These are phyloP conservation scores for Heliocidaris erythrogramma DNA, from an alignment of 35 echinoderm and acorn worm genomes.

Conservation along the genomic window DNA sequence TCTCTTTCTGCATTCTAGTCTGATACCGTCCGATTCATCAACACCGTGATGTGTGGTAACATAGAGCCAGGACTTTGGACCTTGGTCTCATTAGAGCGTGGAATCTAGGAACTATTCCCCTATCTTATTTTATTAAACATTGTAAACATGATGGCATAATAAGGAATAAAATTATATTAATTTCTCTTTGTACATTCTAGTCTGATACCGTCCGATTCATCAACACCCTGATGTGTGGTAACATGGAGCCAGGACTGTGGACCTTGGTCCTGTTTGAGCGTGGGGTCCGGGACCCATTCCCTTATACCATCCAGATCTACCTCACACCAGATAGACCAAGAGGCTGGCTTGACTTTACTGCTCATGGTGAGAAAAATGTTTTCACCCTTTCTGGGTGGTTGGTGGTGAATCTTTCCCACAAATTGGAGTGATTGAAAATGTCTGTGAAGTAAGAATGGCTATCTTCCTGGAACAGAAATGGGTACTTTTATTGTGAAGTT, in stretches of 20 bases:
- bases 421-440: background rate
- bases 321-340: constrained; percentile 55
- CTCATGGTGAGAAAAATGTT: constrained; percentile 40
- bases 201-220: constrained; percentile 93
- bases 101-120: constrained; percentile 81
- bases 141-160: no score
- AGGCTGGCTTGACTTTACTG: constrained; percentile 72
- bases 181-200: constrained; percentile 25
- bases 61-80: constrained; percentile 89
- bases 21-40: constrained; percentile 91
- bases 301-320: constrained; percentile 87
- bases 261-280: constrained; percentile 90
- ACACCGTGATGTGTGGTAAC: constrained; percentile 87
- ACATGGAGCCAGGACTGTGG: constrained; percentile 86
- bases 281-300: constrained; percentile 89
- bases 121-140: no score
- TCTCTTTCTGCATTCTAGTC: constrained; percentile 51
- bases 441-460: background rate
- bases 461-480: no score
- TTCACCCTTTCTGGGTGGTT: background rate
- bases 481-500: no score
- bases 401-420: background rate
- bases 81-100: constrained; percentile 84
- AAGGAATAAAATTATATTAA: no score
- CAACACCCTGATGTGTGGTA: constrained; percentile 88